Base-by-base conservation (phyloP, 2,113 vertebrate genomes). In the Paradoxurus hermaphroditus region DNA sequence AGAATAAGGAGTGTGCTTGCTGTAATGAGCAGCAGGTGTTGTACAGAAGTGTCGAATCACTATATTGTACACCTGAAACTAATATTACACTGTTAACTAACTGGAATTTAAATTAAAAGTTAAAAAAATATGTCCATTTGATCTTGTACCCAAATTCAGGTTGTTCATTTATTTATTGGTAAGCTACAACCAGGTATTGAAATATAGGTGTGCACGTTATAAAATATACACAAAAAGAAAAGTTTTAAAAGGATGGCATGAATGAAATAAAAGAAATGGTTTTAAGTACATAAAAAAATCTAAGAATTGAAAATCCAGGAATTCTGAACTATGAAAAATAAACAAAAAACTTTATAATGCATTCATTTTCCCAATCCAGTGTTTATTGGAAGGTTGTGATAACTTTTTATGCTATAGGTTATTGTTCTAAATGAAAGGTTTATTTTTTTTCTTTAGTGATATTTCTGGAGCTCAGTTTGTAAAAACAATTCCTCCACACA, bases 391-490 rank as follows among this genome's bases (percentile, higher is more conserved):
- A 94, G 16, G 25, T 2, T 36, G 8, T 63, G 62, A 51, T 51
- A 11, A 62, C n/a, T 91, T 86, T 86, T 73, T 44, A 86, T 46
- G 25, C 34, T 68, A 84, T 75, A 29, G 39, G 9, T 56, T 82
- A 65, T 12, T 34, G 31, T 56, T 84, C 49, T 83, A 27, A 91
- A 81, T 18, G 36, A 94, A 87, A 53, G 31, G 5, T 53, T 77
- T 10, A 25, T 63, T 78, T 88, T 41, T 41, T 67, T 77, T 41
- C 62, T 23, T 56, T 27, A 90, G 13, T 70, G 16, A 34, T 70
- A 53, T 41, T 92, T 84, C 8, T 39, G 46, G 39, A 91, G 53
- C 13, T 95, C 36, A 63, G n/a, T 86, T 88, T 53, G 91, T 44
- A 86, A 91, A 73, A 39, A 86, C 23, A 96, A 46, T 18, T 46